Evolutionary conservation across 2,888 invertebrate species (phyloP), one percentile per base, ranked within the genome.

Genomic region (Drosophila mayaguana): DNA sequence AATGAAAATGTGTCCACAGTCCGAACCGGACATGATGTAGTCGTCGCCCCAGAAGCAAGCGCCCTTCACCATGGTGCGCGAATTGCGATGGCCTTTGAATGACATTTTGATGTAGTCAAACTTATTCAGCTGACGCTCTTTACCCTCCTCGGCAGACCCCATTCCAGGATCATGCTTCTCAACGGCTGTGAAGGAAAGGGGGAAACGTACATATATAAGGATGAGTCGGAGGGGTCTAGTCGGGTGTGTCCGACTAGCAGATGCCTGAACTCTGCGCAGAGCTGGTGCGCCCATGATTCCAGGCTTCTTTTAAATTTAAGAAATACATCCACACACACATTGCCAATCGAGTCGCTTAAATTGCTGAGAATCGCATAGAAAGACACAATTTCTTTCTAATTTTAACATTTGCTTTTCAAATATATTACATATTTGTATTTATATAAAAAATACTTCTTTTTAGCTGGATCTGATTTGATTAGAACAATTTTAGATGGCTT

Each of bases 1-100:
- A 40, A 96, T 94, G 89, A 97, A 97, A 16, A 97, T 96, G 89
- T 97, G 97, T 0, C 97, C 97, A 92, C 97, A 97, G 92, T 97
- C 97, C 16, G 96, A 97, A n/a, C 97, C 97, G 25, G 96, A 96
- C 95, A 97, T 95, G 16, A 97, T 95, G 93, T 95, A 96, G 82
- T 96, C 94, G 81, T 95, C 94, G 53, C 97, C 97, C 96, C 97
- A 97, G 92, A 97, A 97, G 67, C 95, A 95, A 5, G 97, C 96
- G 91, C 97, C 97, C 92, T 97, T 97, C 71, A 97, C 97, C 97
- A 96, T 96, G 57, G 96, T 96, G 90, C 92, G 90, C 9, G 97
- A 96, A 93, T 97, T 97, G 63, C 97, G 94, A 92, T 97, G 97
- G 2, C 97, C 97, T 57, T 94, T 94, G 91, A 95, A 97, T 86